Base-by-base conservation (phyloP, 2,888 invertebrate species). In the Crematogaster levior region DNA sequence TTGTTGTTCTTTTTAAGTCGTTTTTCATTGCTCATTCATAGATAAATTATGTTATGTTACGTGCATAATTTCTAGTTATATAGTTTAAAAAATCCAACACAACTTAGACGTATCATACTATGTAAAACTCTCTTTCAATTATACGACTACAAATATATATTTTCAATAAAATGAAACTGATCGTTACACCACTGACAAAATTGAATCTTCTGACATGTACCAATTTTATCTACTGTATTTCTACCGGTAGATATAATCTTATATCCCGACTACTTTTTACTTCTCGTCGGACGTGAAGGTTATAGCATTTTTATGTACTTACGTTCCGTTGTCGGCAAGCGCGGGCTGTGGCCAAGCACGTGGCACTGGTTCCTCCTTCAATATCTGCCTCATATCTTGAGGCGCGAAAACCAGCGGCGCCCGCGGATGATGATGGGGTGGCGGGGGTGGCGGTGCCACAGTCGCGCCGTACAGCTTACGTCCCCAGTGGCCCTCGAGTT, bases 331-430 rank as follows among this genome's bases (percentile, higher is more conserved):
- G 82, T 94, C 92, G 81, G 93, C 91, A 74, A 94, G 92, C n/a
- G 94, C 90, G 30, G 94, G 92, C 80, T 94, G 94, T 0, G 94
- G 92, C 94, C 94, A 94, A 85, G 93, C 93, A 88, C 94, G 91
- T 80, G 94, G 93, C 75, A 94, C 93, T 30, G 94, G 94, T 89
- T 94, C 94, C 87, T 94, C 94, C 90, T 94, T 94, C 85, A 94
- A 91, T 68, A 94, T 94, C 89, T 94, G 94, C 83, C 94, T 89
- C 94, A 94, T 94, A 89, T 94, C 94, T 92, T 94, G 94, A 56
- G 94, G 93, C 79, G 94, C 93, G 88, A 94, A 94, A 82, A 94
- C 94, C 48, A 94, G 91, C 1, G 94, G 94, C 37, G 93, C 93
- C 74, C 94, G 89, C 37, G 94, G 94, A 87, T 94, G 94, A 89